A percentile compares a stretch with the other conserved stretches of the same genome.
phyloP scores from a whole-genome alignment of 2,888 invertebrate genomes.

The Drosophila meridiana region DNA sequence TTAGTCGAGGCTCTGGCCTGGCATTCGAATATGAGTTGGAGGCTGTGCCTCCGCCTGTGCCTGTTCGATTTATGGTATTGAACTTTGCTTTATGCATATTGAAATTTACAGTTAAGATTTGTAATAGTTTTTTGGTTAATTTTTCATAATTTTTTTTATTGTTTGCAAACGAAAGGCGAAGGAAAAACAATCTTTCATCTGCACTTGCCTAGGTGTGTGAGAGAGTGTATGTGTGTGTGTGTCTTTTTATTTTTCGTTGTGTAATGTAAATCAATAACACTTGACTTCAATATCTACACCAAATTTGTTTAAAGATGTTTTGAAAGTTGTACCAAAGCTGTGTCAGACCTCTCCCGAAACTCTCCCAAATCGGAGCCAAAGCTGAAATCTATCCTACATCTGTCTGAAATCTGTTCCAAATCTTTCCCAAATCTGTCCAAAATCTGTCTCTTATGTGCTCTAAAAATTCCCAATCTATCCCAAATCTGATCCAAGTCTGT shows the following conservation, averaged over 20 bases:
- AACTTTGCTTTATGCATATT: conserved; percentile 71
- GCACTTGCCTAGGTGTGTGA: conserved; percentile 22
- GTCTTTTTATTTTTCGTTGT: not conserved
- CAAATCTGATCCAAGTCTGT: too few species aligned
- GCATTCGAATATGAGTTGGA: conserved; percentile 22
- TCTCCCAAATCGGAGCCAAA: too few species aligned
- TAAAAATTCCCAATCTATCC: too few species aligned
- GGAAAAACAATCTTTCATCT: not conserved
- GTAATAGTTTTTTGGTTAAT: conserved; percentile 40
- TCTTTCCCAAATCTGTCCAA: too few species aligned
- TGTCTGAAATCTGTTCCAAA: not conserved
- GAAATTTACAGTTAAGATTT: conserved; percentile 40
- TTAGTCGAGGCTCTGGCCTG: conserved; percentile 19
- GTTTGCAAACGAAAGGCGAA: conserved; percentile 24
- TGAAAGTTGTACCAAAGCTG: conserved; percentile 9
- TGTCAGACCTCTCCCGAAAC: not conserved
- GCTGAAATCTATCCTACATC: too few species aligned
- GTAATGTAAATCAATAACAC: conserved; percentile 56
- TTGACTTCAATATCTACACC: conserved; percentile 39
- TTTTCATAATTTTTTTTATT: conserved; percentile 30
- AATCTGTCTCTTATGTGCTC: too few species aligned
- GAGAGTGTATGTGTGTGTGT: not conserved
- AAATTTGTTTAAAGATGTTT: conserved; percentile 29
- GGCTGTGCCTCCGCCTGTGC: conserved; percentile 13
- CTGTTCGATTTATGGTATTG: conserved; percentile 64